Conservation (phyloP, 1,140 invertebrate species). For the Caenorhabditis tropicalis region DNA sequence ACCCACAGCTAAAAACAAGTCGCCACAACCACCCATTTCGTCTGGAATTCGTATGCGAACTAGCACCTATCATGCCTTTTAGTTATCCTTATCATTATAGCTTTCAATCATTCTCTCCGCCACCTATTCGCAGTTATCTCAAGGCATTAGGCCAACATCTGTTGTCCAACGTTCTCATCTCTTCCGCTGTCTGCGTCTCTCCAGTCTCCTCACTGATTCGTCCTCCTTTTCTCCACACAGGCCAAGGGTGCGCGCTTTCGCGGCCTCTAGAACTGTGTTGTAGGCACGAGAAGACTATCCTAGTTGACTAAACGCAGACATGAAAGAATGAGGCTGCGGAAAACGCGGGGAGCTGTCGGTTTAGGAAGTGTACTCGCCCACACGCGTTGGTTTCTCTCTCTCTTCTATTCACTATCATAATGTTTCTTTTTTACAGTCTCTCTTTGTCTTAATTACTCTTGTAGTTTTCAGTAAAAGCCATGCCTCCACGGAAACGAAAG, state of each 20-base stretch:
- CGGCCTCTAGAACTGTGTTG: neutral
- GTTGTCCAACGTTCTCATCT: neutral
- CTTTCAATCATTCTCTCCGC: neutral
- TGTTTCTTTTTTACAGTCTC: neutral
- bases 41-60: neutral
- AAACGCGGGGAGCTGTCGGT: neutral
- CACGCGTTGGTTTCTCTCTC: neutral
- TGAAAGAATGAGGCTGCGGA: neutral
- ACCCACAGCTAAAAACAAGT: neutral
- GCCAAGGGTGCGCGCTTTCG: neutral
- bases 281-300: neutral
- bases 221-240: neutral
- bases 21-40: neutral
- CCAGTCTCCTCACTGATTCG: neutral
- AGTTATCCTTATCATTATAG: neutral
- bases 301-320: neutral
- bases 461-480: neutral
- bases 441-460: neutral
- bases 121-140: neutral
- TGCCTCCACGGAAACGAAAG: neutral
- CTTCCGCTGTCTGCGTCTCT: neutral
- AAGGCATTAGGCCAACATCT: conserved; percentile 7
- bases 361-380: neutral
- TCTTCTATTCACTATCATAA: neutral
- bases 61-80: neutral